Base-by-base conservation (phyloP, 1,140 invertebrate species). In the Cardiocondyla obscurior region DNA sequence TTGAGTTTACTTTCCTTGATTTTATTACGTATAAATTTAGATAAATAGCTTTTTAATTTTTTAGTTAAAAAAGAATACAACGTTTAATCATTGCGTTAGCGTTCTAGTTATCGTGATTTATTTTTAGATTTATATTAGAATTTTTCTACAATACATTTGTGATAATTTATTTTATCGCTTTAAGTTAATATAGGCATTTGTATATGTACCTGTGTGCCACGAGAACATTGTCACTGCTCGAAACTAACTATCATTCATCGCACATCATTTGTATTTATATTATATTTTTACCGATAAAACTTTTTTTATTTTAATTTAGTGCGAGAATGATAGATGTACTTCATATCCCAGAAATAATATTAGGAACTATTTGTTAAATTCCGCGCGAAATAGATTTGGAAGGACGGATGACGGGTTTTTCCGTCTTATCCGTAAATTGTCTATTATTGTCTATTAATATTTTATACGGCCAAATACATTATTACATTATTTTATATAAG, bases 131-230 rank as follows among this genome's bases (percentile, higher is more conserved):
- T 28, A 83, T 58, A 36, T 30, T 62, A 72, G 36, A 73, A 64
- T 81, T 86, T 79, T 76, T 89, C 86, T 84, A 74, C 42, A 77
- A 39, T 88, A 85, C 33, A 69, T 90, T 90, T 90, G 88, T 90
- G 82, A 89, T 90, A 89, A 87, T 70, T 87, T 83, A 88, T 88
- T 88, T 89, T 89, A 90, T 88, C 82, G 82, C 87, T 65, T 46
- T 67, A 89, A 90, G 89, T 90, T 91, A 36, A 82, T 74, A 55
- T 22, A 7, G 16, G 42, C 19, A 42, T 69, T 36, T 28, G 39
- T 73, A 25, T 39, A 42, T 73, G 89, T 90, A 91, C 90, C 90
- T 90, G 87, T 88, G 88, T 87, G 85, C 87, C 85, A 85, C 82
- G 51, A 83, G 83, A 89, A 77, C 65, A 82, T 64, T 62, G 62